Base-by-base conservation (phyloP, 2,797 vertebrate species). In the Anas capensis region DNA sequence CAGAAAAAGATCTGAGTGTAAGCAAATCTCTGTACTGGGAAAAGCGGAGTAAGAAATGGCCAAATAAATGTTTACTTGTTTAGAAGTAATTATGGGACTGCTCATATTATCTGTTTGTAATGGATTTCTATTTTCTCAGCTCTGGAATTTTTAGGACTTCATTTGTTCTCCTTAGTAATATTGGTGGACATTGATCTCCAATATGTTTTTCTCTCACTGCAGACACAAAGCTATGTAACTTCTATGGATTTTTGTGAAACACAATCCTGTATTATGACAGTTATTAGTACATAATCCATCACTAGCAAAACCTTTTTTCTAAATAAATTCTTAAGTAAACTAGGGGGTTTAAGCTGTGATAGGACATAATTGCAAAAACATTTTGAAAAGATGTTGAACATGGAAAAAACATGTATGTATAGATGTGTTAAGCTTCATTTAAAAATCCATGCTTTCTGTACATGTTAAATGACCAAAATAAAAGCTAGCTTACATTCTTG, bases 1-100 rank as follows among this genome's bases (percentile, higher is more conserved):
- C 97, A 3, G 98, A 98, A 9, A 97, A 98, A 69, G 98, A 98
- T 79, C 97, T 98, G 79, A 96, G 97, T 0, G 98, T 98, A 97
- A 97, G 97, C 46, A 61, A 26, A 56, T 75, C 26, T 92, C 42
- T 84, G 16, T 57, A 8, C n/a, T 29, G 15, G 72, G 64, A 14
- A 24, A 38, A 60, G 40, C 38, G 51, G 73, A 56, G 69, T 46
- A 21, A 24, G 6, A 84, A 94, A 65, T 26, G 56, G 19, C 31
- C 29, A 86, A 79, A 76, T n/a, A 88, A n/a, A 76, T 57, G 64
- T 18, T 58, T 42, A 70, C 1, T 7, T 77, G 8, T 46, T 79
- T 73, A 29, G 38, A 77, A 73, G 12, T 78, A 20, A 36, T 82
- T 60, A 6, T 10, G 64, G 85, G 73, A 70, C 91, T 90, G 73